Evolutionary conservation across 1,140 invertebrate genomes (phyloP).

Genomic region (Leptoteleia sp.): DNA sequence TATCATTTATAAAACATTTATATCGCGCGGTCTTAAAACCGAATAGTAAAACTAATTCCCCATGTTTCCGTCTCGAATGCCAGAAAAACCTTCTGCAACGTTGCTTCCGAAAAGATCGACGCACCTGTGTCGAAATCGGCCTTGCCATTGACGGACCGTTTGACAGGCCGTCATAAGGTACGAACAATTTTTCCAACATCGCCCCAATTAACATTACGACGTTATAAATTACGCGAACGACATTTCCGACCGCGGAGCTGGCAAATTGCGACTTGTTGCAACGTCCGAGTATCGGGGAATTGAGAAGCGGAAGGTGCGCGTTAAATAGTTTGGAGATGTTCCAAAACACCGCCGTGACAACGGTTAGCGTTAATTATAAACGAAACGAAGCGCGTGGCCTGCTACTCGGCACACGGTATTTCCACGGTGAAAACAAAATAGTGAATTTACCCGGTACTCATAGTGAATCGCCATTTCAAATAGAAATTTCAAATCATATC

Average conservation of each 20-base stretch:
- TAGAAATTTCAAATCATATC: constrained; percentile 34
- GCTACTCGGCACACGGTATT: constrained; percentile 1
- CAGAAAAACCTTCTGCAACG: no score
- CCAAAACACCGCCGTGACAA: constrained; percentile 30
- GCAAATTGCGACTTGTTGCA: constrained; percentile 39
- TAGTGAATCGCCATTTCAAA: not conserved
- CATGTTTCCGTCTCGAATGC: no score
- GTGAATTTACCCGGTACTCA: not conserved
- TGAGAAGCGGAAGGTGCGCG: not conserved
- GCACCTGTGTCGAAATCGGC: no score
- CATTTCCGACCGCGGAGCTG: constrained; percentile 15
- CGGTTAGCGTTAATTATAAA: constrained; percentile 43
- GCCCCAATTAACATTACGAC: constrained; percentile 8
- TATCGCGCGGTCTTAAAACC: no score
- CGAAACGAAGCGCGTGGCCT: constrained; percentile 18
- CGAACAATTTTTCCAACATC: not conserved
- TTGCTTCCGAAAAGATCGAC: no score
- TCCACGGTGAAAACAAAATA: constrained; percentile 7
- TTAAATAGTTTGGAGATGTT: constrained; percentile 44
- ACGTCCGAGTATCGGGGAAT: constrained; percentile 14
- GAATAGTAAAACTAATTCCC: no score
- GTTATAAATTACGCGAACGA: constrained; percentile 11
- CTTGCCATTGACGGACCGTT: no score
- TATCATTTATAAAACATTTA: no score
- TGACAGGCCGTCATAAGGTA: no score